Conservation (phyloP, 2,113 vertebrate species). For the Cacatua alba region DNA sequence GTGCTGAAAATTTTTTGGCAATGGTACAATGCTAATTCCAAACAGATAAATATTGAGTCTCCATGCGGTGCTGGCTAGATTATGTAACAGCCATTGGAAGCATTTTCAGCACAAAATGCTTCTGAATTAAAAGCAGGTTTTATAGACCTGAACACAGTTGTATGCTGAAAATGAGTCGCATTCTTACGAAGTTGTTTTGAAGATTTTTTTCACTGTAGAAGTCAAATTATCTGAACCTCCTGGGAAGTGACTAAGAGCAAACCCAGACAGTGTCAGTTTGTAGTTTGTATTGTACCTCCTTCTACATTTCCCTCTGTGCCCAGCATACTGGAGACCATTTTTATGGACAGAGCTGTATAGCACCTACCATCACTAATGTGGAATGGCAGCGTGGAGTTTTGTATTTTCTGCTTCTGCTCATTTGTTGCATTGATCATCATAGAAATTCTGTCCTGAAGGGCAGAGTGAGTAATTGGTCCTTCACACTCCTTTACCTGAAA, state of each 20-base stretch:
- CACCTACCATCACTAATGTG: background rate
- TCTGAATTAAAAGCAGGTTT: background rate
- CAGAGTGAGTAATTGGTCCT: background rate
- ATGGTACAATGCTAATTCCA: background rate
- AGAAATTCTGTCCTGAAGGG: background rate
- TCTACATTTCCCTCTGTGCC: background rate
- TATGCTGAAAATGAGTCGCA: background rate
- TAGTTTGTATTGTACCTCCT: background rate
- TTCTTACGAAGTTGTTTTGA: background rate
- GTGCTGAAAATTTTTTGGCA: background rate
- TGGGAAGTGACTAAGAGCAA: background rate
- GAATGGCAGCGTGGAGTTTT: background rate
- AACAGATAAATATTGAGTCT: background rate
- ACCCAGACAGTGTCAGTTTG: background rate
- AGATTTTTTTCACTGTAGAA: background rate
- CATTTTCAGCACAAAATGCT: background rate
- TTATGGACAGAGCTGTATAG: background rate
- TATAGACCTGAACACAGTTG: background rate
- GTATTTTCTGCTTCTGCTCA: background rate
- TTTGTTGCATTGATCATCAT: background rate
- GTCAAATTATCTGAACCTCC: background rate
- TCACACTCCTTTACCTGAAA: background rate
- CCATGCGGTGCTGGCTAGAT: background rate
- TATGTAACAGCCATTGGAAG: background rate
- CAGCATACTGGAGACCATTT: background rate